A percentile compares a stretch with the other conserved stretches of the same genome.
These are phyloP conservation scores for Todiramphus chloris DNA, from an alignment of 2,113 vertebrate genomes.

Conservation along the genomic window DNA sequence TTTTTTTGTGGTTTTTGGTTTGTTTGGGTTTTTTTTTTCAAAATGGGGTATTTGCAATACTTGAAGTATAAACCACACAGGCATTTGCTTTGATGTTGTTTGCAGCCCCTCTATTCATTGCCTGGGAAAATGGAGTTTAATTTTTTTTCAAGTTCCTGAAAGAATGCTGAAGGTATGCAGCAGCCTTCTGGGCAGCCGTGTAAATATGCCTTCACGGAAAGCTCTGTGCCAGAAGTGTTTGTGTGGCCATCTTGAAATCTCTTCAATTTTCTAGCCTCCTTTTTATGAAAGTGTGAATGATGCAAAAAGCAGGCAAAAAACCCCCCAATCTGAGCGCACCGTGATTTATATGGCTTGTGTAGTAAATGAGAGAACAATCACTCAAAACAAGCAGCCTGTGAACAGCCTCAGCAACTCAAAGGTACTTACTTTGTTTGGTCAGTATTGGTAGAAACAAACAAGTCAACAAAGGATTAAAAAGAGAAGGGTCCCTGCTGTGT, in stretches of 20 bases:
- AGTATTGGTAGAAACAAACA: background rate
- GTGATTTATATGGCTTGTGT: background rate
- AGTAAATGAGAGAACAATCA: background rate
- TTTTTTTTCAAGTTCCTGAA: constrained; percentile 14
- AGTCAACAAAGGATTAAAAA: background rate
- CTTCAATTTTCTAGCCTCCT: background rate
- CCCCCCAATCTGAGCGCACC: accelerated
- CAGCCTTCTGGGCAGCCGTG: background rate
- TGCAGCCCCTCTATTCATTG: background rate
- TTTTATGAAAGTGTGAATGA: background rate
- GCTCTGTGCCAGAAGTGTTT: background rate
- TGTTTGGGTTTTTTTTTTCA: too few relatives aligned
- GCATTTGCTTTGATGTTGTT: constrained; percentile 4
- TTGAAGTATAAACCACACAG: background rate
- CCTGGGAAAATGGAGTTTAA: constrained; percentile 7
- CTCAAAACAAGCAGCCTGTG: background rate
- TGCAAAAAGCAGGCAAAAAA: background rate
- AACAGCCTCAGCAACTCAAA: background rate
- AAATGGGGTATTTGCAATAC: background rate
- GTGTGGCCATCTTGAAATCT: constrained; percentile 41
- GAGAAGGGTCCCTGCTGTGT: background rate
- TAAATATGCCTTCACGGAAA: background rate
- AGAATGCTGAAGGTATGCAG: constrained; percentile 8
- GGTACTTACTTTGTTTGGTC: background rate
- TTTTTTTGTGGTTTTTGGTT: too few relatives aligned